A percentile compares a stretch with the other conserved stretches of the same genome.
phyloP scores from a whole-genome alignment of 2,797 vertebrate genomes.

The Pseudocheirus occidentalis region DNA sequence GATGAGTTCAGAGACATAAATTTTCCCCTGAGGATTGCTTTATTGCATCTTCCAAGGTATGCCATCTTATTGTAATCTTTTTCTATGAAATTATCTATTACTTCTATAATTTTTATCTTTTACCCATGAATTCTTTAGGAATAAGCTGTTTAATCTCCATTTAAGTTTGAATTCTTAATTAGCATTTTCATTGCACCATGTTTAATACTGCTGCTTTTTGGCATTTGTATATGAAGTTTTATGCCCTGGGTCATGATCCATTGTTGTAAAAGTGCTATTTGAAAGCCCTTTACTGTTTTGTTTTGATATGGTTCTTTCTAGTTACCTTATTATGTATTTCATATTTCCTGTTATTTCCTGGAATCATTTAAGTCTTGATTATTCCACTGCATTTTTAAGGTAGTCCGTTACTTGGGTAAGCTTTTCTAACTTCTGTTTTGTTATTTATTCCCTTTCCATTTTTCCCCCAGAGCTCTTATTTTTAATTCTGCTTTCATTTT shows the following conservation, averaged over 20 bases:
- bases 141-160: background rate
- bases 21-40: background rate
- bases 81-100: background rate
- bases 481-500: background rate
- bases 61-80: background rate
- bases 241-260: background rate
- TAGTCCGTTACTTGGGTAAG: background rate
- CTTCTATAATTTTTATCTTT: background rate
- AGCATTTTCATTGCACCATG: background rate
- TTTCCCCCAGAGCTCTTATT: background rate
- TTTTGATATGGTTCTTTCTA: background rate
- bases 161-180: background rate
- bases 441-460: background rate
- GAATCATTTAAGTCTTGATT: background rate
- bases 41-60: background rate
- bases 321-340: background rate
- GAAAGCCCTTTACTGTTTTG: background rate
- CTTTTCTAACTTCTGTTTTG: background rate
- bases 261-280: background rate
- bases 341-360: background rate
- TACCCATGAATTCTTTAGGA: background rate
- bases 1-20: background rate
- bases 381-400: background rate
- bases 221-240: background rate
- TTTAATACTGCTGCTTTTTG: background rate